Evolutionary conservation across 2,888 invertebrate species (phyloP), one percentile per base, ranked within the genome.

Genomic region (Cheilosia urbana): DNA sequence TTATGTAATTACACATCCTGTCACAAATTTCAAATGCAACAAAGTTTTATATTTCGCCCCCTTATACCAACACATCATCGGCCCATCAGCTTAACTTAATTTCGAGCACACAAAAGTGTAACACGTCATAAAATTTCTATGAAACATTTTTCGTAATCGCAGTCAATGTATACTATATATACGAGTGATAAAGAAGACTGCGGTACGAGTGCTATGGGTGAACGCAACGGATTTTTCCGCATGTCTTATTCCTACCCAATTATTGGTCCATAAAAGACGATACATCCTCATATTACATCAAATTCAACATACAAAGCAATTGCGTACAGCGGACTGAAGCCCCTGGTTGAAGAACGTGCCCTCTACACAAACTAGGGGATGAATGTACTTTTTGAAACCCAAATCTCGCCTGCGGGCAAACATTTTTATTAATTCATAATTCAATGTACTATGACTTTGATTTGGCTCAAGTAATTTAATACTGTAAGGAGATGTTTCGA

Each of bases 381-480:
- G 84, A 69, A 83, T 72, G 71, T 71, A 75, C 66, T 21, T 60
- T 87, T 82, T 88, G 91, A 91, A 91, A 91, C 90, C 90, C 89
- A 91, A 91, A 90, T 90, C 91, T 90, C 82, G 90, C 91, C 91
- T 91, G 91, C 91, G 91, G 91, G 91, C 90, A 90, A 90, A 90
- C 89, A 91, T 90, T 90, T 91, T 91, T 91, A 91, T 91, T 91
- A 91, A 91, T 91, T 91, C 91, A 91, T 91, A 91, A 91, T 91
- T 91, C 89, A 91, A 91, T 91, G 89, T 89, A 90, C 89, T 87
- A 66, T 88, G 85, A 87, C 88, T 88, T 88, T 88, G 89, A 89
- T 89, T 90, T 88, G 89, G 90, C 90, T 90, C 89, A 68, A 81
- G 87, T 87, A 87, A 87, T 82, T 82, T 11, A 87, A 87, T 87